These are phyloP conservation scores for Pteronura brasiliensis DNA, from an alignment of 2,113 vertebrate genomes.

Conservation along the genomic window DNA sequence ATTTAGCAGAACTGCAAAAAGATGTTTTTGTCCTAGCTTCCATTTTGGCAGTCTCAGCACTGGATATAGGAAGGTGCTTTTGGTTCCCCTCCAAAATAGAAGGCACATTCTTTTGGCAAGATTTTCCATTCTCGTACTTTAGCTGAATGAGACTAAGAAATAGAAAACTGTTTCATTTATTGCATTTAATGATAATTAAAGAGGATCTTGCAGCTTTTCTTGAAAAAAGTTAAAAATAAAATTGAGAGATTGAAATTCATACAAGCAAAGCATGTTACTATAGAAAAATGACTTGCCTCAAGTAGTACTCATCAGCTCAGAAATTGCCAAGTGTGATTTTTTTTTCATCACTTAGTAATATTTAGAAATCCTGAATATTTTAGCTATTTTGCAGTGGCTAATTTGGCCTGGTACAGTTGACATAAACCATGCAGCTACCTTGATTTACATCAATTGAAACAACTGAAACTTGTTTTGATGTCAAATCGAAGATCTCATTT, in stretches of 20 bases:
- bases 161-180: constrained; percentile 46
- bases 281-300: constrained; percentile 65
- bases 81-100: constrained; percentile 44
- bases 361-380: constrained; percentile 66
- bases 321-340: constrained; percentile 58
- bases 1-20: constrained; percentile 22
- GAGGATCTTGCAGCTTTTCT: neutral
- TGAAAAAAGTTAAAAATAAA: constrained; percentile 52
- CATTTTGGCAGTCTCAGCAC: neutral
- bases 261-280: constrained; percentile 49
- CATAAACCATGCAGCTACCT: constrained; percentile 66
- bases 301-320: constrained; percentile 62
- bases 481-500: constrained; percentile 55
- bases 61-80: constrained; percentile 10
- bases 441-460: constrained; percentile 68
- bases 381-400: constrained; percentile 61
- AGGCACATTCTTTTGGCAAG: constrained; percentile 36
- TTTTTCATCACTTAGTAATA: constrained; percentile 50
- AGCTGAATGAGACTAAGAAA: constrained; percentile 42
- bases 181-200: constrained; percentile 26
- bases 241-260: constrained; percentile 59
- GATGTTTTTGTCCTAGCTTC: constrained; percentile 27
- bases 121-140: constrained; percentile 39
- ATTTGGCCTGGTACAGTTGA: constrained; percentile 67
- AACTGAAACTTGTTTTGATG: constrained; percentile 75